Percentiles rank a stretch among this genome's conserved stretches.
phyloP scores from a whole-genome alignment of 2,113 vertebrate species.

The Dermatemys mawii region DNA sequence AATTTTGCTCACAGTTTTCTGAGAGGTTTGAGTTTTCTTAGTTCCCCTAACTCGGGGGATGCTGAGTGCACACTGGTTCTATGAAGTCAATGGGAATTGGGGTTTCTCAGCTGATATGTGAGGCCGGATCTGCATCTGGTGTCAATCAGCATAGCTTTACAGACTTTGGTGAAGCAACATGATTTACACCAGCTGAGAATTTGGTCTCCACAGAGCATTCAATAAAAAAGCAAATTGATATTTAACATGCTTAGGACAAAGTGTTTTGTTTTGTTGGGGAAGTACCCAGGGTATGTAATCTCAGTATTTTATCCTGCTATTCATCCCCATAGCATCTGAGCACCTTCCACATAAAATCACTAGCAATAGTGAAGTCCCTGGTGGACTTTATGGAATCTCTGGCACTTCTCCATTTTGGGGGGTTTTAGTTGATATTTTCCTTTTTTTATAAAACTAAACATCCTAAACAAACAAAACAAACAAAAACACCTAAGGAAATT shows the following conservation, averaged over 20 bases:
- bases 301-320: background rate
- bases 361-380: background rate
- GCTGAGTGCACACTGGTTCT: conserved; percentile 38
- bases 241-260: background rate
- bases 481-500: background rate
- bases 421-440: background rate
- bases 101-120: background rate
- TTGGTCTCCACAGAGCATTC: background rate
- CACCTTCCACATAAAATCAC: background rate
- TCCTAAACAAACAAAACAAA: background rate
- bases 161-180: background rate
- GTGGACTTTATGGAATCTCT: background rate
- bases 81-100: conserved; percentile 4
- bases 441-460: background rate
- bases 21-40: background rate
- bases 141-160: background rate
- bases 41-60: conserved; percentile 21
- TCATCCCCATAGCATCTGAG: background rate
- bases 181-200: background rate
- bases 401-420: background rate
- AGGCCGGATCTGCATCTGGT: background rate
- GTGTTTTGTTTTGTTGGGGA: background rate
- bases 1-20: conserved; percentile 57
- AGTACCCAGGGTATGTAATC: background rate
- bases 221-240: background rate